Percentiles rank a stretch among this genome's conserved stretches.
These are phyloP conservation scores for Nematolebias whitei DNA, from an alignment of 2,113 vertebrate species.

Conservation along the genomic window DNA sequence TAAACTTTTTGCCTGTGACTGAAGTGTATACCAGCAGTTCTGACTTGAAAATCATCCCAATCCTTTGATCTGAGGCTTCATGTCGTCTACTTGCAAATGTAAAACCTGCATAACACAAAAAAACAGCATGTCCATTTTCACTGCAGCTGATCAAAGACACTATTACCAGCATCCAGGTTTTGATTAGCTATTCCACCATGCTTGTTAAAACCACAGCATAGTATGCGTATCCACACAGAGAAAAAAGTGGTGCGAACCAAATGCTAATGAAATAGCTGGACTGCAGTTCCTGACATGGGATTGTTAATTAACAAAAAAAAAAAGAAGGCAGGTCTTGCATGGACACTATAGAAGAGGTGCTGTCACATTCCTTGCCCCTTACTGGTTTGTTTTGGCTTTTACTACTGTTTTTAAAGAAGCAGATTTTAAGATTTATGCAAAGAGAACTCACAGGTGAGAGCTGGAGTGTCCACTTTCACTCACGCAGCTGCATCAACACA, in stretches of 20 bases:
- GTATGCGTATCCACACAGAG: not conserved
- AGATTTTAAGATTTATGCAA: slow-evolving; percentile 39
- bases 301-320: slow-evolving; percentile 26
- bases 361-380: slow-evolving; percentile 39
- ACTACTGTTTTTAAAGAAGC: slow-evolving; percentile 19
- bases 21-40: not conserved
- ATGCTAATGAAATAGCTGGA: slow-evolving; percentile 28
- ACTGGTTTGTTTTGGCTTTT: slow-evolving; percentile 50
- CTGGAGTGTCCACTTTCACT: slow-evolving; percentile 29
- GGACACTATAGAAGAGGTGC: slow-evolving; percentile 9
- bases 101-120: not conserved
- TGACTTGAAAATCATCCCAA: not conserved
- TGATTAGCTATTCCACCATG: slow-evolving; percentile 37
- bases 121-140: not conserved
- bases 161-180: slow-evolving; percentile 17
- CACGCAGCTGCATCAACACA: slow-evolving; percentile 42
- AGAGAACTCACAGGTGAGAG: slow-evolving; percentile 30
- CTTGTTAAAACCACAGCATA: slow-evolving; percentile 3
- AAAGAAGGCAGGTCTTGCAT: slow-evolving; percentile 22
- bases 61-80: not conserved
- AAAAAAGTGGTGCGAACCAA: slow-evolving; percentile 21
- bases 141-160: slow-evolving; percentile 4
- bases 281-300: slow-evolving; percentile 13
- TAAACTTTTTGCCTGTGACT: not conserved
- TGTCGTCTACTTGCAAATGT: not conserved